These are phyloP conservation scores for Gymnocheta viridis DNA, from an alignment of 2,888 invertebrate genomes.

Conservation along the genomic window DNA sequence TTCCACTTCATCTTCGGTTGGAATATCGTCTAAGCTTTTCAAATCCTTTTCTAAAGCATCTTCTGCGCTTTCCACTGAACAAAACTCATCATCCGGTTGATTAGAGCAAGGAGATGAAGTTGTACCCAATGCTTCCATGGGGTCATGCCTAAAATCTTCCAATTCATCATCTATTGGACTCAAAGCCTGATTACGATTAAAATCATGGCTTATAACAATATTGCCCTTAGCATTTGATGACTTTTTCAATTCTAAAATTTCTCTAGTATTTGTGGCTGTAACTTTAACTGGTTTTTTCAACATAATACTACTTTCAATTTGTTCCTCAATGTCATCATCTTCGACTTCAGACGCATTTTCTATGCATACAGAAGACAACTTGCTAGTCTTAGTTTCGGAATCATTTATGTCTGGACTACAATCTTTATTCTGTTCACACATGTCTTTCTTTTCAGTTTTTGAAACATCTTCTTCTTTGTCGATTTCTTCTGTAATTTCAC, in stretches of 20 bases:
- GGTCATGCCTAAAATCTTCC: conserved; percentile 73
- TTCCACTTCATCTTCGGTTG: conserved; percentile 56
- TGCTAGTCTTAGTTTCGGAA: background rate
- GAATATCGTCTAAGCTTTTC: conserved; percentile 15
- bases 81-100: conserved; percentile 52
- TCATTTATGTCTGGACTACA: background rate
- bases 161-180: conserved; percentile 73
- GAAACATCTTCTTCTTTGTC: background rate
- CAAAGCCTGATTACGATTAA: conserved; percentile 54
- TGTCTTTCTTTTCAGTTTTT: background rate
- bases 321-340: conserved; percentile 76
- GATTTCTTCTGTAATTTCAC: conserved; percentile 26
- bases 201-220: conserved; percentile 58
- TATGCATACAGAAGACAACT: conserved; percentile 10
- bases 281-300: conserved; percentile 69
- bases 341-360: conserved; percentile 29
- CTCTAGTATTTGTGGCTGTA: conserved; percentile 38
- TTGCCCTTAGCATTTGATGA: conserved; percentile 30
- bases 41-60: conserved; percentile 55
- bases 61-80: conserved; percentile 58
- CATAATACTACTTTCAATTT: conserved; percentile 77
- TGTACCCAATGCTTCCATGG: conserved; percentile 39
- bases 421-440: background rate
- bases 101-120: conserved; percentile 31
- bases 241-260: conserved; percentile 63